These are phyloP conservation scores for Girardinichthys multiradiatus DNA, from an alignment of 2,113 vertebrate genomes.

Conservation along the genomic window DNA sequence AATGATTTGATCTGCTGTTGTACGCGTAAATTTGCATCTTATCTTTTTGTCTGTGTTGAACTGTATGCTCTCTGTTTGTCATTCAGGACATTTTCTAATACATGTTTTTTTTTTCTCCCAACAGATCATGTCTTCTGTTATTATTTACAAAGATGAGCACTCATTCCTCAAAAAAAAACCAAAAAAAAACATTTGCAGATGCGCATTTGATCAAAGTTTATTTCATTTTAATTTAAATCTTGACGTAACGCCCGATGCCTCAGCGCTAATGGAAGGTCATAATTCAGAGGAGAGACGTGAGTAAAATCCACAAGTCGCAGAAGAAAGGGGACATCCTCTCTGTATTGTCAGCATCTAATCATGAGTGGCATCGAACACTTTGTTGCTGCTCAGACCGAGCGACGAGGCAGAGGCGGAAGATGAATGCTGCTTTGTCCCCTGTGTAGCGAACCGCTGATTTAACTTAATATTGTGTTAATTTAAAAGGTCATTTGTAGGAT, in stretches of 20 bases:
- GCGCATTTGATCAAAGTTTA: constrained; percentile 72
- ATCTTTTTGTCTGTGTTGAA: constrained; percentile 48
- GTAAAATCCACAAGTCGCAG: constrained; percentile 77
- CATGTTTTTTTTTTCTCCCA: constrained; percentile 60
- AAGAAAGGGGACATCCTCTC: constrained; percentile 77
- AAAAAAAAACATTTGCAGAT: constrained; percentile 64
- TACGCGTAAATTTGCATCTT: not conserved
- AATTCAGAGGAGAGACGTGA: constrained; percentile 79
- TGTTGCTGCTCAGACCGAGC: constrained; percentile 74
- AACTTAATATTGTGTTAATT: constrained; percentile 85
- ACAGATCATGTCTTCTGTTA: constrained; percentile 63
- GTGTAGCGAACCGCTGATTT: constrained; percentile 78
- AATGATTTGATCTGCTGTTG: constrained; percentile 49
- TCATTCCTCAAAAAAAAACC: not conserved
- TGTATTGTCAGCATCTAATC: constrained; percentile 82
- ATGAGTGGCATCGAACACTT: constrained; percentile 84
- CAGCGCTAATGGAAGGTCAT: constrained; percentile 67
- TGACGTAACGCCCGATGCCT: constrained; percentile 52
- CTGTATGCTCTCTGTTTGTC: constrained; percentile 63
- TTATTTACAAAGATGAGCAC: constrained; percentile 50
- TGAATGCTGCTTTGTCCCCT: constrained; percentile 81
- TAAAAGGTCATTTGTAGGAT: constrained; percentile 84
- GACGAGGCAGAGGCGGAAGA: constrained; percentile 68
- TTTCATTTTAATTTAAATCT: constrained; percentile 31
- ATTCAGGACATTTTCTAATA: constrained; percentile 70